Conservation (phyloP, 2,113 vertebrate species). For the Cheirogaleus medius region DNA sequence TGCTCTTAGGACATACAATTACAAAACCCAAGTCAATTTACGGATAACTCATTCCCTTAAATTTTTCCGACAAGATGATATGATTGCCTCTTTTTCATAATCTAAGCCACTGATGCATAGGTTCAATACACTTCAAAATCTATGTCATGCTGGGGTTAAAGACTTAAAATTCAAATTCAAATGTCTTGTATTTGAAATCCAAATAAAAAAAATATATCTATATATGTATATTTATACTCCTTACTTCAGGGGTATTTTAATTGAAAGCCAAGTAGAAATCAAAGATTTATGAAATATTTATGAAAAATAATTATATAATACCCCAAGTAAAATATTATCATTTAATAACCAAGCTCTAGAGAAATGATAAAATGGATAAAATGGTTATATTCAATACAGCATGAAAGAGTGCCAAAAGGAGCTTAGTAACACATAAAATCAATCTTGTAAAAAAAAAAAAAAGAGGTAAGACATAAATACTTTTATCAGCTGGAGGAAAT, state of each 20-base stretch:
- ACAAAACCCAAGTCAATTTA: background rate
- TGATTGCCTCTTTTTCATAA: background rate
- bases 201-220: background rate
- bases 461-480: background rate
- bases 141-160: background rate
- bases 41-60: background rate
- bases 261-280: constrained; percentile 7
- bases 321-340: background rate
- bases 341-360: background rate
- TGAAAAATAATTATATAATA: constrained; percentile 30
- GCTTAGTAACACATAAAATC: background rate
- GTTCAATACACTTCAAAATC: background rate
- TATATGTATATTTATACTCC: background rate
- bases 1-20: background rate
- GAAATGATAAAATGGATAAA: background rate
- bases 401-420: background rate
- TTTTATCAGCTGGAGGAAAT: background rate
- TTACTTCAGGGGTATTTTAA: constrained; percentile 1
- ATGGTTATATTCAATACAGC: background rate
- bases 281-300: background rate
- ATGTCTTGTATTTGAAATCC: background rate
- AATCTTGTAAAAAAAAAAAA: constrained; percentile 7
- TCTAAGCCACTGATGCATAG: background rate
- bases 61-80: background rate
- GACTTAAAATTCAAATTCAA: background rate